Percentiles rank a stretch among this genome's conserved stretches.
phyloP scores from a whole-genome alignment of 2,888 invertebrate species.

The Hydrotaea diabolus region DNA sequence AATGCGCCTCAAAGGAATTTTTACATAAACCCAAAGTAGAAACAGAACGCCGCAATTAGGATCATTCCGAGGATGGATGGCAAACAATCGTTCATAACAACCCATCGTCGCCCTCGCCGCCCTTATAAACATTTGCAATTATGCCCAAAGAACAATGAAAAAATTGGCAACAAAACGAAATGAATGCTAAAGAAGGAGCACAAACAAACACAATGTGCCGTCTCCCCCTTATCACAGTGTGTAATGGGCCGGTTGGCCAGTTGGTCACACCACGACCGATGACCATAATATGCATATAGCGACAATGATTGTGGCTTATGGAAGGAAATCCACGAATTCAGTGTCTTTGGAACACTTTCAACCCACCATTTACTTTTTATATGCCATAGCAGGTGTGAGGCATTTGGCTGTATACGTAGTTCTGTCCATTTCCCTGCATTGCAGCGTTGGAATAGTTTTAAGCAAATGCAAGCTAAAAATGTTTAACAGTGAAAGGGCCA shows the following conservation, averaged over 20 bases:
- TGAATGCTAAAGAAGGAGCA: conserved; percentile 4
- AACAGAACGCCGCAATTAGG: neutral
- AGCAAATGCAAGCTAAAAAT: too few relatives aligned
- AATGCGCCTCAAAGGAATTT: conserved; percentile 68
- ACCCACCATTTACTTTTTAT: too few relatives aligned
- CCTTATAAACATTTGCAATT: neutral
- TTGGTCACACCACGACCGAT: neutral
- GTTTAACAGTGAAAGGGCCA: too few relatives aligned
- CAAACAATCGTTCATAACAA: neutral
- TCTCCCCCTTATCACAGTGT: neutral
- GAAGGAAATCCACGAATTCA: neutral
- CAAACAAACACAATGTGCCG: neutral
- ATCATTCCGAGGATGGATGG: neutral
- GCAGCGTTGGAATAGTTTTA: too few relatives aligned
- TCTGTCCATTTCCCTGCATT: too few relatives aligned
- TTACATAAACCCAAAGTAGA: conserved; percentile 63
- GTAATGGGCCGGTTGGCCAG: neutral
- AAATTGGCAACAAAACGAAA: conserved; percentile 23
- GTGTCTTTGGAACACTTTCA: too few relatives aligned
- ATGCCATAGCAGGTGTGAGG: too few relatives aligned
- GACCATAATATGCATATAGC: neutral
- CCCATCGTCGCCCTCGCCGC: neutral
- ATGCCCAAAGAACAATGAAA: conserved; percentile 21
- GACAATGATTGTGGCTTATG: neutral
- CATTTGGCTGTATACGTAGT: too few relatives aligned